Base-by-base conservation (phyloP, 2,888 invertebrate genomes). In the Hermaeophaga mercurialis region DNA sequence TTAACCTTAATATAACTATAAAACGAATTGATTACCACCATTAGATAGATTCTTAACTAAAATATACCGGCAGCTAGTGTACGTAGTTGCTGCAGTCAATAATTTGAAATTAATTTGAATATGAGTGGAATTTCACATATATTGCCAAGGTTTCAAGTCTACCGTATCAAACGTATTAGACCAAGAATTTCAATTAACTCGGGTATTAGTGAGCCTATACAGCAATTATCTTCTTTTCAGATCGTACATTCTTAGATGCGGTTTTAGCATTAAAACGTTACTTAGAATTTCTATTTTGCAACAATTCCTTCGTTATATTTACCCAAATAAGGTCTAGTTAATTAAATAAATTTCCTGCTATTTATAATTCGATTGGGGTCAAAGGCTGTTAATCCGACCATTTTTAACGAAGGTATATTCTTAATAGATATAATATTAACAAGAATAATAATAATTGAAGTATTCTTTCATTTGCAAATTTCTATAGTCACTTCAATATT, bases 91-190 rank as follows among this genome's bases (percentile, higher is more conserved):
- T 8, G 17, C 17, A 17, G 36, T 11, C 17, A 17, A 2, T 36
- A 31, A 36, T 36, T 36, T 17, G 17, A 36, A 36, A 17, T 36
- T 14, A 36, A 36, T 36, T 36, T 36, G 17, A 36, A 36, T 36
- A 36, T 36, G 36, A 36, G 36, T 17, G 36, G 36, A 36, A 36
- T 36, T 36, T 36, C 36, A 17, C 36, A 36, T 36, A n/a, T n/a
- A 36, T 36, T 36, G 36, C 36, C 36, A 36, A 36, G 36, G 36
- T 36, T 36, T 36, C 36, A 36, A 36, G 15, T 36, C 36, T 36
- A 36, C 8, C 36, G 17, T 36, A 36, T 15, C 36, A 36, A 36
- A 36, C 36, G 36, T 36, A 36, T 36, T 36, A 36, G 36, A 17
- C 36, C 15, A 36, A 36, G 36, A 36, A 36, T 36, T 36, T 36